Conservation (phyloP, 2,888 invertebrate species). For the Bombylius major region DNA sequence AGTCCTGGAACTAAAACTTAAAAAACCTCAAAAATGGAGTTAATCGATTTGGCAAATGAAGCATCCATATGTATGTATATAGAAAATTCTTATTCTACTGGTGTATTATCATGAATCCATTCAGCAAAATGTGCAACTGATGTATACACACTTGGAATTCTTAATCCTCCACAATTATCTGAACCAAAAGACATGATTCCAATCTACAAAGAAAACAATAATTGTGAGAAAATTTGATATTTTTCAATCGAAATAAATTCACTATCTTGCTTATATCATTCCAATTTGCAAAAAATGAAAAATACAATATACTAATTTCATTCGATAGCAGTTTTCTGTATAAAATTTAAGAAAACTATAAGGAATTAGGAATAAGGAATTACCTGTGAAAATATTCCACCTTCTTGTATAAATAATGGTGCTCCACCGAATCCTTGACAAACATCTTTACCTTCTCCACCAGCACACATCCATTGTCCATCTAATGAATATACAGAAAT, state of each 20-base stretch:
- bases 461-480: constrained; percentile 57
- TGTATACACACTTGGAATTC: constrained; percentile 65
- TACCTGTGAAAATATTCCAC: constrained; percentile 53
- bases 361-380: neutral
- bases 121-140: constrained; percentile 59
- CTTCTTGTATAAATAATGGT: constrained; percentile 50
- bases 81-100: constrained; percentile 28
- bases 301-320: neutral
- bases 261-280: no score
- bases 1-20: no score
- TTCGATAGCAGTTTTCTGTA: no score
- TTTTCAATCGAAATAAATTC: no score
- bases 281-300: no score
- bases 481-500: constrained; percentile 23
- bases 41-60: no score
- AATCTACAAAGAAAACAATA: constrained; percentile 40
- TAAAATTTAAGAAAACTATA: no score
- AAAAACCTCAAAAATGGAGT: no score
- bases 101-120: constrained; percentile 64
- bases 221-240: no score
- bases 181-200: constrained; percentile 72
- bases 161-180: constrained; percentile 59
- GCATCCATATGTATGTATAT: no score
- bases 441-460: constrained; percentile 63
- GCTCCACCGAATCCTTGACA: constrained; percentile 72